phyloP scores from a whole-genome alignment of 2,113 vertebrate species.

The Nipponia nippon region DNA sequence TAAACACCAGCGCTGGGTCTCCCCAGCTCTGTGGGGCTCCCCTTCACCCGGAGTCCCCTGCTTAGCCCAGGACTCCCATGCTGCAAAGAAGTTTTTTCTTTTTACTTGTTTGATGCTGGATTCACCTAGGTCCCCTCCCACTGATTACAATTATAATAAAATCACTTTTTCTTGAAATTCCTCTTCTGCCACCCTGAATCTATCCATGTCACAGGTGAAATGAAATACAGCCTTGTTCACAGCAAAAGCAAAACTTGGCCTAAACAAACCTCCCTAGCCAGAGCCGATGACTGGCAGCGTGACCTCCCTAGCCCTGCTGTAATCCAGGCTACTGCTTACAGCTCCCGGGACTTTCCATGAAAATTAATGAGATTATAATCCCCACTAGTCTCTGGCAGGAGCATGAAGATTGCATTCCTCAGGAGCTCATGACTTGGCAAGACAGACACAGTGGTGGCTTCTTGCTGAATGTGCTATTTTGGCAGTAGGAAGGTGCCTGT shows the following conservation, averaged over 20 bases:
- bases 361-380: slow-evolving; percentile 53
- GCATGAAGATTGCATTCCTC: not conserved
- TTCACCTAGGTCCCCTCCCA: not conserved
- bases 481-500: not conserved
- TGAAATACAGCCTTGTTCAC: not conserved
- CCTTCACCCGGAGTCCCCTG: not conserved
- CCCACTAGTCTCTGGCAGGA: not conserved
- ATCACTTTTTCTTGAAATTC: not conserved
- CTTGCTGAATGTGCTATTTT: not conserved
- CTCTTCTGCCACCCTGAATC: not conserved
- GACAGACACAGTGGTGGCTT: not conserved
- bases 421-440: not conserved
- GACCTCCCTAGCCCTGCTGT: not conserved
- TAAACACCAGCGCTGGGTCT: not conserved
- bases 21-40: not conserved
- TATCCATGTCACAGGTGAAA: not conserved
- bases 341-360: not conserved
- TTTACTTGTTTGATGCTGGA: not conserved
- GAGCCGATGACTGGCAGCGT: not conserved
- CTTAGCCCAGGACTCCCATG: not conserved
- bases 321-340: not conserved
- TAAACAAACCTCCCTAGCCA: not conserved
- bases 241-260: not conserved
- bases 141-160: not conserved
- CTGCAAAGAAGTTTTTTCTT: not conserved